Evolutionary conservation across 2,888 invertebrate genomes (phyloP), one percentile per base, ranked within the genome.

Genomic region (Gasteruption jaculator): DNA sequence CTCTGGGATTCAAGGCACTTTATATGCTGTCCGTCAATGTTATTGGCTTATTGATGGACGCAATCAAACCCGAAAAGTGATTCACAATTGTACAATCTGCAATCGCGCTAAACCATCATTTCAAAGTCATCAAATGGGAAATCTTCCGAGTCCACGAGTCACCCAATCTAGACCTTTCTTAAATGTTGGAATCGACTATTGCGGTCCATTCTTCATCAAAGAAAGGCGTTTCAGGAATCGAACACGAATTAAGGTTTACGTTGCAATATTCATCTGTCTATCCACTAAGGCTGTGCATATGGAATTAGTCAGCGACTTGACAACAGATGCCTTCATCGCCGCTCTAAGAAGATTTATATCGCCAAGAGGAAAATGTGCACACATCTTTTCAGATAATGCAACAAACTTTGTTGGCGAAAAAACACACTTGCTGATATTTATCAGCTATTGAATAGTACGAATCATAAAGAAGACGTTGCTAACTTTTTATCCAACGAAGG

Each of bases 251-350:
- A 42, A 46, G 22, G 24, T 38, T 5, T 46, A 46, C 16, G 45
- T 42, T 6, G 32, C 30, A 3, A 42, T 42, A 1, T 65, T 63
- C 34, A 44, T 61, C 4, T 65, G 63, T 36, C 41, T 63, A 14
- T 4, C 8, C 5, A 8, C 14, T 14, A 26, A 26, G 8, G 5
- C 26, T 11, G 8, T 26, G 8, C 26, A 26, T 8, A 5, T 26
- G 26, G 26, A 26, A 26, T 4, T 26, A 8, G 31, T 31, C 4
- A 4, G 4, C 5, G 12, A 24, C 15, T 12, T 41, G 8, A 5
- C 34, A 8, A 24, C 26, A 10, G 34, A 35, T 7, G 15, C 16
- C 11, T 41, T 41, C 21, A 4, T 41, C 7, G 18, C 30, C 7
- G 21, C 38, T 4, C 16, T 38, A n/a, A 32, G 21, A 4, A 3